Conservation (phyloP, 2,797 vertebrate species). For the Mormyrus hasselquistii region DNA sequence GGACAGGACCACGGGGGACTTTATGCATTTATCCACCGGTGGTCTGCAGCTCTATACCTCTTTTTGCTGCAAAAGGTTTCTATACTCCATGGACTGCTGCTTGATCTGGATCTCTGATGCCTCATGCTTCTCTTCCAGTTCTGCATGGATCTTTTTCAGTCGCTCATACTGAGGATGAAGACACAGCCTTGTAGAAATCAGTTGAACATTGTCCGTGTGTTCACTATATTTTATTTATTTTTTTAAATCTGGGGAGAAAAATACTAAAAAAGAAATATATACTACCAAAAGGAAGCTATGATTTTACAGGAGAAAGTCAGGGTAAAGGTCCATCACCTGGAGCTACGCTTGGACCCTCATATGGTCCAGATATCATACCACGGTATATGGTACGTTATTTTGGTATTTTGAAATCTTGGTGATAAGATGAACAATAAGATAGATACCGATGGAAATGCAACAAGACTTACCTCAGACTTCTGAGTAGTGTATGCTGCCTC, state of each 20-base stretch:
- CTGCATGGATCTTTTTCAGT: constrained; percentile 70
- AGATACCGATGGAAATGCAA: neutral
- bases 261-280: neutral
- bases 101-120: constrained; percentile 90
- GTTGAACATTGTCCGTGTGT: neutral
- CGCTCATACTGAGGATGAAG: constrained; percentile 71
- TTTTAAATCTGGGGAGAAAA: neutral
- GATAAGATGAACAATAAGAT: neutral
- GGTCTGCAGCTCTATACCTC: constrained; percentile 61
- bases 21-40: neutral
- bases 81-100: constrained; percentile 78
- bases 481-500: constrained; percentile 70
- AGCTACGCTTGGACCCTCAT: neutral
- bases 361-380: neutral
- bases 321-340: neutral
- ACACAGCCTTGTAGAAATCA: neutral
- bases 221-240: neutral
- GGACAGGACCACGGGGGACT: too few species aligned
- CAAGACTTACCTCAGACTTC: constrained; percentile 75
- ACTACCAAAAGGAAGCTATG: neutral
- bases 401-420: neutral
- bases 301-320: neutral
- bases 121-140: constrained; percentile 91
- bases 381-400: neutral
- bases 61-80: constrained; percentile 83